Base-by-base conservation (phyloP, 2,797 vertebrate genomes). In the Poeciliopsis gracilis region DNA sequence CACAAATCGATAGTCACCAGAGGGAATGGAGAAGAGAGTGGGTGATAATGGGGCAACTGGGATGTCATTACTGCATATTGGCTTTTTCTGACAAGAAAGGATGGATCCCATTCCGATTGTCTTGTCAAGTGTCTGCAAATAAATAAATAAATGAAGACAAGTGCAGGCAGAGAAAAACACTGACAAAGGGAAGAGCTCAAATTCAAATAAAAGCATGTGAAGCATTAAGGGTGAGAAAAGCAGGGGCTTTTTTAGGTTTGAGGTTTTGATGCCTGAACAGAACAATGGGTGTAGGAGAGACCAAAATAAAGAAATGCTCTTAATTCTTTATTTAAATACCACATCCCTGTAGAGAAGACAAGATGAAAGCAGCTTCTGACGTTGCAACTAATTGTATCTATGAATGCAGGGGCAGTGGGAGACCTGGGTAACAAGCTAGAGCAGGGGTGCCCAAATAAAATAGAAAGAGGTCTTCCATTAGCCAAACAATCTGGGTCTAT, bases 1-100 rank as follows among this genome's bases (percentile, higher is more conserved):
- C 63, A 45, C 63, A 75, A 77, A 89, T 92, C 83, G 10, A 90
- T 88, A n/a, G 47, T 71, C 70, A 63, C 85, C 83, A 61, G 46
- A 55, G 76, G 79, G 72, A 81, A 77, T 5, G 12, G 53, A 66
- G 70, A 75, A 0, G 13, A 38, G 30, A 49, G 57, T 0, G 30
- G 46, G 84, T 55, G 13, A 87, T 80, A 16, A 69, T n/a, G 36
- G 67, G 45, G 51, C 11, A 81, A 86, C 72, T 74, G 66, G 76
- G 87, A 78, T 77, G 76, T 74, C 77, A 89, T 92, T 85, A 88
- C 57, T 71, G 69, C 28, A 30, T n/a, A 92, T 86, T 84, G 86
- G 86, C 87, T 87, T 82, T 38, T 80, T 75, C 78, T 79, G 78
- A 89, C 79, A 80, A 78, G 72, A 57, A 81, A 61, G 75, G 36